A percentile compares a stretch with the other conserved stretches of the same genome.
phyloP scores from a whole-genome alignment of 2,113 vertebrate species.

The Corvus cornix region DNA sequence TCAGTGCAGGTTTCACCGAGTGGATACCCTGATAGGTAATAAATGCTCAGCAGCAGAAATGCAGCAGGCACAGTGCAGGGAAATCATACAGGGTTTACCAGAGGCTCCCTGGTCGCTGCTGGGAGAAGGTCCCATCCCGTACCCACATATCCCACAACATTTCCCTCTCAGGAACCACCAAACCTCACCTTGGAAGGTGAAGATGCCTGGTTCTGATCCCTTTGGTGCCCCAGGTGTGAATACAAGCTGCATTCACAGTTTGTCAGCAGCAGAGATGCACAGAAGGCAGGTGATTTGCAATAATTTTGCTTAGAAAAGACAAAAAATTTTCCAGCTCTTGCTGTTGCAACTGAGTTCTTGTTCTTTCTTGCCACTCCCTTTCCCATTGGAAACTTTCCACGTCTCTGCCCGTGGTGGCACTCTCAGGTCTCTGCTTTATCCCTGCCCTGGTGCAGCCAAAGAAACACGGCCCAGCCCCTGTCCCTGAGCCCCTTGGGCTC shows the following conservation, averaged over 20 bases:
- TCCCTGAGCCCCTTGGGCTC: neutral
- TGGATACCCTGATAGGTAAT: neutral
- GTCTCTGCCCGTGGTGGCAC: neutral
- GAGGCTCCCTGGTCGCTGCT: neutral
- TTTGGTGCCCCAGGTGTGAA: neutral
- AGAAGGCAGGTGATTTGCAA: neutral
- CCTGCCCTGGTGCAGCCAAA: neutral
- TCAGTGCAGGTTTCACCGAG: neutral
- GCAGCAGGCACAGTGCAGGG: neutral
- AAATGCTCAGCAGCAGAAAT: neutral
- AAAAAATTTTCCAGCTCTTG: neutral
- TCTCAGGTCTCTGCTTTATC: neutral
- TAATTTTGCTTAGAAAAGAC: neutral
- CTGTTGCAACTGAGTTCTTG: neutral
- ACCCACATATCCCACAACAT: neutral
- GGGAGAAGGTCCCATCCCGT: neutral
- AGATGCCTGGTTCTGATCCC: neutral
- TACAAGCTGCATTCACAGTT: too few relatives aligned
- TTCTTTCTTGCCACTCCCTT: neutral
- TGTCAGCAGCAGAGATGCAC: neutral
- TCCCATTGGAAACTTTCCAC: neutral
- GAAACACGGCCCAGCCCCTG: neutral
- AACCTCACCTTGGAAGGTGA: neutral
- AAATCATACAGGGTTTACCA: rapidly evolving
- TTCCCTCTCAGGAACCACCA: neutral